phyloP scores from a whole-genome alignment of 1,140 invertebrate genomes.

The Drosophila bocqueti region DNA sequence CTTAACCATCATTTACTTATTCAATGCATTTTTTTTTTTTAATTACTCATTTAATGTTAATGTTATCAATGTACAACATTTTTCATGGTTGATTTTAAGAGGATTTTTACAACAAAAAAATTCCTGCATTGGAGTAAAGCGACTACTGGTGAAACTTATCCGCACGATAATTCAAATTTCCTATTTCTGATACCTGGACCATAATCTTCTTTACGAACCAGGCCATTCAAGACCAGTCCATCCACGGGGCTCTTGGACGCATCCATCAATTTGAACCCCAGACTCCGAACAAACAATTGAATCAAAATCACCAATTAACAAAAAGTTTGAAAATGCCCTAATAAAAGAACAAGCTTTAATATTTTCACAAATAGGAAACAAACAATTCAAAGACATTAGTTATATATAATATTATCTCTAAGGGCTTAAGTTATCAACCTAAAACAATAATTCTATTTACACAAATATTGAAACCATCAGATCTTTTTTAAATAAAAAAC shows the following conservation, averaged over 20 bases:
- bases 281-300: slow-evolving; percentile 44
- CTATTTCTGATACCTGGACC: slow-evolving; percentile 18
- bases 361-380: too few species aligned
- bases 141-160: slow-evolving; percentile 17
- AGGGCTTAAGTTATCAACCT: too few species aligned
- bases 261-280: slow-evolving; percentile 59
- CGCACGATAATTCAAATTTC: slow-evolving; percentile 44
- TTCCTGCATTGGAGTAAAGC: not conserved
- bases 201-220: slow-evolving; percentile 50
- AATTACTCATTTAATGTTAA: not conserved
- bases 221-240: slow-evolving; percentile 14
- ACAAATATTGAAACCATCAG: not conserved
- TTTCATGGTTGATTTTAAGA: not conserved
- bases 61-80: not conserved
- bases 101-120: not conserved
- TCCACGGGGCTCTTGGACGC: slow-evolving; percentile 56
- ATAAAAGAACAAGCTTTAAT: too few species aligned
- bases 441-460: too few species aligned
- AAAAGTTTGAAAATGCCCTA: not conserved
- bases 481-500: not conserved
- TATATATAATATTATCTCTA: too few species aligned
- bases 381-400: too few species aligned
- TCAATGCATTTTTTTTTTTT: not conserved
- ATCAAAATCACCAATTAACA: slow-evolving; percentile 21
- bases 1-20: not conserved